A percentile compares a stretch with the other conserved stretches of the same genome.
phyloP scores from a whole-genome alignment of 2,888 invertebrate species.

The Scaptodrosophila latifasciaeformis region DNA sequence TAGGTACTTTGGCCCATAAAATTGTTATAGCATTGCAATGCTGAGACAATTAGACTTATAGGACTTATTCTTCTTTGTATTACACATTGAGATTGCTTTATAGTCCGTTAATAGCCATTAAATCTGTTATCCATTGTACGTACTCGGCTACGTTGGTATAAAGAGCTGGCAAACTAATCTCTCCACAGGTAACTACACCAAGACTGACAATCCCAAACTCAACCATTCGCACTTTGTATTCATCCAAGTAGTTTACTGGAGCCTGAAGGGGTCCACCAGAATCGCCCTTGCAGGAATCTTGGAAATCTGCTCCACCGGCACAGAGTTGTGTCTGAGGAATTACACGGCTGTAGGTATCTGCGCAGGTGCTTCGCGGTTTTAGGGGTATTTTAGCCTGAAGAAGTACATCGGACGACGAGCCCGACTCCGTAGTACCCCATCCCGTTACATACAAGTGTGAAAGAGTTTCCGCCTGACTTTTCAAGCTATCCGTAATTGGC shows the following conservation, averaged over 20 bases:
- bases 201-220: slow-evolving; percentile 79
- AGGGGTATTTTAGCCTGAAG: slow-evolving; percentile 57
- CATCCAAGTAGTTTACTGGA: slow-evolving; percentile 35
- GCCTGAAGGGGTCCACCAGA: slow-evolving; percentile 67
- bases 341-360: slow-evolving; percentile 34
- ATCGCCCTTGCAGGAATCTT: slow-evolving; percentile 68
- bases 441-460: slow-evolving; percentile 53
- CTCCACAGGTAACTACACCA: slow-evolving; percentile 77
- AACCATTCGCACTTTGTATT: slow-evolving; percentile 50
- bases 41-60: too few relatives aligned
- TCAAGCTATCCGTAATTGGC: slow-evolving; percentile 51
- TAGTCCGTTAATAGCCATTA: slow-evolving; percentile 45
- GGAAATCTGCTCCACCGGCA: slow-evolving; percentile 66
- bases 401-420: slow-evolving; percentile 54
- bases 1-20: too few relatives aligned
- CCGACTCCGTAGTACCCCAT: slow-evolving; percentile 66
- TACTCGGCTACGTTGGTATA: slow-evolving; percentile 77
- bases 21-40: too few relatives aligned
- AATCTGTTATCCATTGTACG: slow-evolving; percentile 77
- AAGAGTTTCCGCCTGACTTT: slow-evolving; percentile 35
- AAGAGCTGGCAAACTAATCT: slow-evolving; percentile 77
- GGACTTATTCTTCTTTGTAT: too few relatives aligned
- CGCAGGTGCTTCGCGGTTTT: slow-evolving; percentile 36
- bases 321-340: slow-evolving; percentile 75
- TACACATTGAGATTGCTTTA: slow-evolving; percentile 8